Conservation (phyloP, 1,140 invertebrate species). For the Physella acuta region DNA sequence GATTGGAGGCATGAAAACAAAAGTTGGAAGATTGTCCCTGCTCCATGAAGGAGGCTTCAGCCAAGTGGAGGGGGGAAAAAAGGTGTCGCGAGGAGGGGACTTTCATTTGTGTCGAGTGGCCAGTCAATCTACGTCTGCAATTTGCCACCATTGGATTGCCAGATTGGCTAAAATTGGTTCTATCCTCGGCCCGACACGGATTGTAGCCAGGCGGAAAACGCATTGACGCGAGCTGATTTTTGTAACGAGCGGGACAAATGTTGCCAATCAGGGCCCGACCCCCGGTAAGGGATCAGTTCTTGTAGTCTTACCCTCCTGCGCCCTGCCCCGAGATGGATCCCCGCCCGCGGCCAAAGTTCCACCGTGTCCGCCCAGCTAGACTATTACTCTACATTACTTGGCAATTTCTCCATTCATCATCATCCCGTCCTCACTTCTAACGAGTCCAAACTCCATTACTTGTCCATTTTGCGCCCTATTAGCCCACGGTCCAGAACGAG, state of each 20-base stretch:
- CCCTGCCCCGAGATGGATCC: slow-evolving; percentile 1
- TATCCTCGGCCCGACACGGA: slow-evolving; percentile 1
- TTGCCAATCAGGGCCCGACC: slow-evolving; percentile 24
- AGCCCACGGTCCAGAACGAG: slow-evolving; percentile 1
- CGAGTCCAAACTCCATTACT: slow-evolving; percentile 25
- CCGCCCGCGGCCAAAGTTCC: not conserved
- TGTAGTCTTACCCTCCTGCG: slow-evolving; percentile 6
- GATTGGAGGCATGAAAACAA: no score
- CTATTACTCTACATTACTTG: slow-evolving; percentile 26
- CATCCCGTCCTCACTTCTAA: slow-evolving; percentile 17
- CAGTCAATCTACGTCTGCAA: slow-evolving; percentile 20
- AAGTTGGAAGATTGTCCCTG: no score
- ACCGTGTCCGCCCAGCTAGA: slow-evolving; percentile 13
- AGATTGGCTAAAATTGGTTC: slow-evolving; percentile 27
- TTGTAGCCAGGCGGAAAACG: slow-evolving; percentile 25
- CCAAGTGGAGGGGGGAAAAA: no score
- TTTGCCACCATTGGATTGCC: slow-evolving; percentile 23
- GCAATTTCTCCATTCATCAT: slow-evolving; percentile 28
- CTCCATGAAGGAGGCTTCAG: no score
- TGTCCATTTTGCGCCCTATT: slow-evolving; percentile 27
- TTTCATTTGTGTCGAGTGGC: not conserved
- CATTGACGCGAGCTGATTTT: slow-evolving; percentile 26
- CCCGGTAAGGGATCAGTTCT: not conserved
- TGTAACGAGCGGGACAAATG: slow-evolving; percentile 25
- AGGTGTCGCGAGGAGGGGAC: no score